Base-by-base conservation (phyloP, 2,797 vertebrate genomes). In the Chlorospingus flavigularis region DNA sequence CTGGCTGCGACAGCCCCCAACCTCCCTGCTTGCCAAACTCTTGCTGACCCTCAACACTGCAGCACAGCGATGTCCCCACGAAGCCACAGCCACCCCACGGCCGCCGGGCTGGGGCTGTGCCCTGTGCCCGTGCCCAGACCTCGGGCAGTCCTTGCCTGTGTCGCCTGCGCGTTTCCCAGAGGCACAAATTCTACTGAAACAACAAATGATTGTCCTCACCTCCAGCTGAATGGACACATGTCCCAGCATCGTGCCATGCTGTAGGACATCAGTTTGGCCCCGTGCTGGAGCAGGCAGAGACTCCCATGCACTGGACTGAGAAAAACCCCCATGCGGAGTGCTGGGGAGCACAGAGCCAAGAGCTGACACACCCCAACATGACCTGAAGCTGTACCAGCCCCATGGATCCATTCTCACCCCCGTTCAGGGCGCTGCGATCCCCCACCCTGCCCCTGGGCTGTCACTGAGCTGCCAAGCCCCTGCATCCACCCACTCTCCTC, bases 11-110 rank as follows among this genome's bases (percentile, higher is more conserved):
- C 30, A 45, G 11, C 21, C 50, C 51, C 66, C 68, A 39, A 26
- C 10, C 28, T 20, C 10, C 30, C 35, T 26, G 37, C 28, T 28
- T 66, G 76, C 51, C 68, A 28, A 35, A 67, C 45, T 40, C 42
- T 15, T 0, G 0, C 50, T 14, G 53, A 17, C 5, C 24, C 1
- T 0, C 30, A 51, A 8, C 21, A 3, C 9, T 0, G 2, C 50
- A 33, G 48, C 35, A 33, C 2, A 6, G 40, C 0, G 1, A 25
- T 4, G 11, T 33, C 33, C 57, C 60, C 1, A 1, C 0, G 0
- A 62, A 11, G 0, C 31, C 57, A 4, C 5, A 1, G 40, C 7
- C 24, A 23, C 48, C 31, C 37, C 3, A 2, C 0, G 0, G 43
- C 55, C 48, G 60, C 54, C 0, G 1, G 13, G 48, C 6, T 3